A percentile compares a stretch with the other conserved stretches of the same genome.
Conservation (phyloP, 2,888 invertebrate species). For the Rhagium mordax region DNA sequence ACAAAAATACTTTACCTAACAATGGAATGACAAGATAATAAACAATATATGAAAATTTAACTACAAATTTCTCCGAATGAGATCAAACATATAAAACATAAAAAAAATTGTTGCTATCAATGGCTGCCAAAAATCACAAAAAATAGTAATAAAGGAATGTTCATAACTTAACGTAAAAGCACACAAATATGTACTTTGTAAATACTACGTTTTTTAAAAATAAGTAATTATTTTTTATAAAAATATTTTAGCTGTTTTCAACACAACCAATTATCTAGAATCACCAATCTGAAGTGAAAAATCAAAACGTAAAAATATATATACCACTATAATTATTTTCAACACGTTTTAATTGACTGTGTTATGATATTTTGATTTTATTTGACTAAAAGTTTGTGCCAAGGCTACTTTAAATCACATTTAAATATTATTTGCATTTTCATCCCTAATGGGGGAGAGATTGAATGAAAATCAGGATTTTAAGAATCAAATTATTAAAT, state of each 20-base stretch:
- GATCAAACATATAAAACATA: constrained; percentile 39
- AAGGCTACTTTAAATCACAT: neutral
- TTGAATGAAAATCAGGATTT: neutral
- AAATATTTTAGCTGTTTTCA: constrained; percentile 24
- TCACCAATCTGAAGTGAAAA: neutral
- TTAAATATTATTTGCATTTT: neutral
- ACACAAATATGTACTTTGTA: constrained; percentile 18
- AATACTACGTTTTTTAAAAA: constrained; percentile 24
- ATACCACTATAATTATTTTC: neutral
- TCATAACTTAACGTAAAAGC: constrained; percentile 34
- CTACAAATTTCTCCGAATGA: constrained; percentile 35
- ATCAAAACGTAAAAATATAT: neutral
- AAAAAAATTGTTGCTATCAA: constrained; percentile 38
- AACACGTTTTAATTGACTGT: neutral
- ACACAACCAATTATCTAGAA: constrained; percentile 19
- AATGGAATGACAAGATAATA: constrained; percentile 29
- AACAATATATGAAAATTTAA: constrained; percentile 40
- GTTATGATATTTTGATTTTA: constrained; percentile 6
- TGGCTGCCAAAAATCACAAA: constrained; percentile 61
- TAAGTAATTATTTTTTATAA: constrained; percentile 25
- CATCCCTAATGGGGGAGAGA: neutral
- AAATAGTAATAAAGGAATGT: constrained; percentile 57
- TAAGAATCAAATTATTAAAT: neutral
- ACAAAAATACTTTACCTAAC: constrained; percentile 19
- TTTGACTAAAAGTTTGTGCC: constrained; percentile 7